Evolutionary conservation across 2,888 invertebrate species (phyloP).

Genomic region (Tenthredo mesomela): DNA sequence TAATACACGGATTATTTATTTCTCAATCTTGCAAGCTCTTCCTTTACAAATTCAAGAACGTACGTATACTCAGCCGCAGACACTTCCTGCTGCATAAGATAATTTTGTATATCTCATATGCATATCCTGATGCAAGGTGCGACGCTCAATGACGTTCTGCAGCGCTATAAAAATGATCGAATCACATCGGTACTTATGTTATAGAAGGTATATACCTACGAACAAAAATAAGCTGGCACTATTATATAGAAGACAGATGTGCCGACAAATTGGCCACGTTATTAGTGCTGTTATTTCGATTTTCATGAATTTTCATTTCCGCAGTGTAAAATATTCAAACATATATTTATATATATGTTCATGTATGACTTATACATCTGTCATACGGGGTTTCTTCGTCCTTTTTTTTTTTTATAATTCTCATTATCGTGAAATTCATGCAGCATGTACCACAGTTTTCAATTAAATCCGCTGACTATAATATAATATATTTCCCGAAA

Average conservation of each 20-base stretch:
- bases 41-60: too few species aligned
- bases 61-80: too few species aligned
- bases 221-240: too few species aligned
- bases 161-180: not conserved
- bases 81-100: too few species aligned
- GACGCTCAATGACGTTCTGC: not conserved
- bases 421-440: not conserved
- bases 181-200: not conserved
- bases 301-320: too few species aligned
- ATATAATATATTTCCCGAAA: not conserved
- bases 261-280: too few species aligned
- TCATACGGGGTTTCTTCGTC: not conserved
- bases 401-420: not conserved
- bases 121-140: not conserved
- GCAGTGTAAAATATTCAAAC: too few species aligned
- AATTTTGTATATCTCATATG: not conserved
- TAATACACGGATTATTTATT: not conserved
- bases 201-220: not conserved
- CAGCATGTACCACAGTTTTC: not conserved
- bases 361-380: too few species aligned
- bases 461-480: not conserved
- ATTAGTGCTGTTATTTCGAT: too few species aligned
- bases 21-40: not conserved
- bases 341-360: too few species aligned
- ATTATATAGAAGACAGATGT: too few species aligned